phyloP scores from a whole-genome alignment of 2,113 vertebrate species.

The Noturus placidus region DNA sequence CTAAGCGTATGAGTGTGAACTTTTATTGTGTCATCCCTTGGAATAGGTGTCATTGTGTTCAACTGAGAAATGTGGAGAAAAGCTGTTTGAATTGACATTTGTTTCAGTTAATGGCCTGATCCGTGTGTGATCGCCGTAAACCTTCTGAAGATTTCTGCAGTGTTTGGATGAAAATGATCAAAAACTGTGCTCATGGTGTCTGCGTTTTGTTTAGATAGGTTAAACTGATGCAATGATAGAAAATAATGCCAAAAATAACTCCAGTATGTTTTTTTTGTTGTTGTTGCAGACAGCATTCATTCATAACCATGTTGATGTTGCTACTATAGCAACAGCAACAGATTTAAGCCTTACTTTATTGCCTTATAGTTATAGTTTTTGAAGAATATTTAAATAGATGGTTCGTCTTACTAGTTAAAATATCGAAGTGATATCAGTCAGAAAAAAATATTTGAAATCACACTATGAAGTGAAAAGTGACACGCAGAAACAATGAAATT shows the following conservation, averaged over 20 bases:
- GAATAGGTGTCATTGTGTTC: not conserved
- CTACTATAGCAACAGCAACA: not conserved
- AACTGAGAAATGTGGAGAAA: not conserved
- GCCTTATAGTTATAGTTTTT: not conserved
- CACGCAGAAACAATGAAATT: constrained; percentile 6
- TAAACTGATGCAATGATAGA: not conserved
- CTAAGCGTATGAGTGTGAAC: constrained; percentile 55
- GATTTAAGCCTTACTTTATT: not conserved
- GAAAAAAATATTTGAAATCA: not conserved
- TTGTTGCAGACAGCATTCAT: not conserved
- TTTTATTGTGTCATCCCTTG: constrained; percentile 21
- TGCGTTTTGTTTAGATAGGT: not conserved
- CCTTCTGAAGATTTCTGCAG: not conserved
- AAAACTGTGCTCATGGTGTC: not conserved
- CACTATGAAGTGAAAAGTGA: not conserved
- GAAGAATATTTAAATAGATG: not conserved
- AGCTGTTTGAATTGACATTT: not conserved
- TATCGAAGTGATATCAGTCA: not conserved
- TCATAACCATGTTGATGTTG: not conserved
- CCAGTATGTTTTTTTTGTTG: not conserved
- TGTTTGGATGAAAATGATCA: not conserved
- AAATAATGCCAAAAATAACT: not conserved
- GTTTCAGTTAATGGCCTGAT: constrained; percentile 27
- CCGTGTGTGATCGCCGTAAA: constrained; percentile 3
- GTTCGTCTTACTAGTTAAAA: not conserved